Evolutionary conservation across 2,113 vertebrate genomes (phyloP).

Genomic region (Chauna torquata): DNA sequence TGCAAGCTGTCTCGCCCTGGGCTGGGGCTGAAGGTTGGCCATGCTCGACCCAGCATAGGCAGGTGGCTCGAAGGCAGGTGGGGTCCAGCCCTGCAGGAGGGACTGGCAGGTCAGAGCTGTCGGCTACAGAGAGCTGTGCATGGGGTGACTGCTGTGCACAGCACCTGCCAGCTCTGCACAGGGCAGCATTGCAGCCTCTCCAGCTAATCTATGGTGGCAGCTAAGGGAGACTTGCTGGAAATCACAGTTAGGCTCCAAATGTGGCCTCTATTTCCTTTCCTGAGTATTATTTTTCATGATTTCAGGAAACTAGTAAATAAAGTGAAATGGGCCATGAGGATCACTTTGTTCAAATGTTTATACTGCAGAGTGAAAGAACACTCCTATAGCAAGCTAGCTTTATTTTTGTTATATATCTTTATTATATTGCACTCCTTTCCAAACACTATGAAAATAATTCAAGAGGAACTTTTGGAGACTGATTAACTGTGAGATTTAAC

Average conservation of each 20-base stretch:
- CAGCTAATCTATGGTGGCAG: not conserved
- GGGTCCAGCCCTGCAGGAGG: not conserved
- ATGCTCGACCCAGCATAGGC: accelerated
- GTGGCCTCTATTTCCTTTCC: not conserved
- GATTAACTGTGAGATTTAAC: not conserved
- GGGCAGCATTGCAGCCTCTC: not conserved
- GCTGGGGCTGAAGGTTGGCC: not conserved
- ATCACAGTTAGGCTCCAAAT: not conserved
- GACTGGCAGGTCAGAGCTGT: accelerated
- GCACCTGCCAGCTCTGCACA: accelerated
- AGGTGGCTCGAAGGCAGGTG: not conserved
- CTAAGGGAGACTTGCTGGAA: not conserved
- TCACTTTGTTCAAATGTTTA: not conserved
- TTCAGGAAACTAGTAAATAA: not conserved
- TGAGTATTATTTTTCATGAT: not conserved
- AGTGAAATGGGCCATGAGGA: not conserved
- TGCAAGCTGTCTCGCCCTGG: accelerated
- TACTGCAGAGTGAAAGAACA: not conserved
- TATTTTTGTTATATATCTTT: not conserved
- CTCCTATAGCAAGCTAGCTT: not conserved
- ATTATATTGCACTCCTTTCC: not conserved
- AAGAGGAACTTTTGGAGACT: not conserved
- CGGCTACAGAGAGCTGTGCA: not conserved
- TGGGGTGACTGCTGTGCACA: accelerated
- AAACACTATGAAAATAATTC: not conserved